Conservation (phyloP, 1,140 invertebrate species). For the Apis florea region DNA sequence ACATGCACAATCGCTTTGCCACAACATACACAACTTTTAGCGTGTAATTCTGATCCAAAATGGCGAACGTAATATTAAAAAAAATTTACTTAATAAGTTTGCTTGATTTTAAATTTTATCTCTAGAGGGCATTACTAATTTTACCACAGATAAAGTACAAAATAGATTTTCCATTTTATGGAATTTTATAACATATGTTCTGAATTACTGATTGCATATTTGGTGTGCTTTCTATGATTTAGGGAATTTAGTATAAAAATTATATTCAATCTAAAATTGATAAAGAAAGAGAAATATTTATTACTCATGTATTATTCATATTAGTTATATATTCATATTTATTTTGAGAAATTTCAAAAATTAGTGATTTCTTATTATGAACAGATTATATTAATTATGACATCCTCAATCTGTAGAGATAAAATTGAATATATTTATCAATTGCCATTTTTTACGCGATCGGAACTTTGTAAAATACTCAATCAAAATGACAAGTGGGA, state of each 20-base stretch:
- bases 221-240: no score
- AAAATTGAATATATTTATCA: slow-evolving; percentile 84
- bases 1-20: slow-evolving; percentile 4
- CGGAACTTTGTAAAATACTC: slow-evolving; percentile 87
- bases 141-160: not conserved
- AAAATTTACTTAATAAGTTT: slow-evolving; percentile 20
- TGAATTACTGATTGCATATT: no score
- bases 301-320: no score
- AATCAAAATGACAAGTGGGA: slow-evolving; percentile 91
- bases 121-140: slow-evolving; percentile 1
- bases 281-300: no score
- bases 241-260: no score
- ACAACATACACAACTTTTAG: slow-evolving; percentile 45
- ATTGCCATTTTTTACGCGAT: slow-evolving; percentile 85
- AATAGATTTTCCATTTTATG: not conserved
- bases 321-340: no score
- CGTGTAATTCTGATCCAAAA: slow-evolving; percentile 30
- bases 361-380: no score
- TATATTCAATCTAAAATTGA: no score
- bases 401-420: not conserved
- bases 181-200: no score
- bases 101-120: not conserved
- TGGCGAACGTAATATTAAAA: slow-evolving; percentile 35
- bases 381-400: slow-evolving; percentile 3
- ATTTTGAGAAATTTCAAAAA: no score